Evolutionary conservation across 1,140 invertebrate species (phyloP).

Genomic region (Octopus sinensis): DNA sequence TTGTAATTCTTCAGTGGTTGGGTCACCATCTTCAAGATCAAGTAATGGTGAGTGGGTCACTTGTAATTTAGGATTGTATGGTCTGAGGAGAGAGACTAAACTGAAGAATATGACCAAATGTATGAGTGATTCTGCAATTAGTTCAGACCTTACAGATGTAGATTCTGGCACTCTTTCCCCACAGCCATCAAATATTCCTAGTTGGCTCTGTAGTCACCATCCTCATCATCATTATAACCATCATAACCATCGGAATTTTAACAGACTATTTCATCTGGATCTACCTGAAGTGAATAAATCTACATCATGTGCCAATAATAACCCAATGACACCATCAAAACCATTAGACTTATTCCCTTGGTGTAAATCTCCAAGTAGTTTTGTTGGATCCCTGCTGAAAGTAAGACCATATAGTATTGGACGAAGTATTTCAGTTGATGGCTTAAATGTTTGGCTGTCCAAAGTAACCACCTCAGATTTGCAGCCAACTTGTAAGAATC

Average conservation of each 20-base stretch:
- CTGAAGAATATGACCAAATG: slow-evolving; percentile 36
- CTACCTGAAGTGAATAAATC: too few species aligned
- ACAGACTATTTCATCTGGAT: too few species aligned
- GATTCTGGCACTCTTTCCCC: slow-evolving; percentile 30
- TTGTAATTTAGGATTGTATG: too few species aligned
- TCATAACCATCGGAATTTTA: too few species aligned
- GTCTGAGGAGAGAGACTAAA: slow-evolving; percentile 32
- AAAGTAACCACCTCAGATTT: neutral
- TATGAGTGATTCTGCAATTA: slow-evolving; percentile 52
- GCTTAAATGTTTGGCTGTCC: neutral
- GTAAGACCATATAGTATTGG: neutral
- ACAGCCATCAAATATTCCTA: neutral
- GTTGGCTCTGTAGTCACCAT: neutral
- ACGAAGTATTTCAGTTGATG: neutral
- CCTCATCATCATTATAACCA: neutral
- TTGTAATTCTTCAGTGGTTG: too few species aligned
- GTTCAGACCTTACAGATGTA: slow-evolving; percentile 51
- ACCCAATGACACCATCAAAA: too few species aligned
- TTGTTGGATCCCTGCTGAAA: neutral
- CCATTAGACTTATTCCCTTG: neutral
- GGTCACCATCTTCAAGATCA: too few species aligned
- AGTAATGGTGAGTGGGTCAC: too few species aligned
- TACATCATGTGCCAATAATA: too few species aligned
- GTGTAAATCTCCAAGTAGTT: neutral
- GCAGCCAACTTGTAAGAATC: neutral